A percentile compares a stretch with the other conserved stretches of the same genome.
Evolutionary conservation across 2,797 vertebrate genomes (phyloP).

Genomic region (Malurus leucopterus): DNA sequence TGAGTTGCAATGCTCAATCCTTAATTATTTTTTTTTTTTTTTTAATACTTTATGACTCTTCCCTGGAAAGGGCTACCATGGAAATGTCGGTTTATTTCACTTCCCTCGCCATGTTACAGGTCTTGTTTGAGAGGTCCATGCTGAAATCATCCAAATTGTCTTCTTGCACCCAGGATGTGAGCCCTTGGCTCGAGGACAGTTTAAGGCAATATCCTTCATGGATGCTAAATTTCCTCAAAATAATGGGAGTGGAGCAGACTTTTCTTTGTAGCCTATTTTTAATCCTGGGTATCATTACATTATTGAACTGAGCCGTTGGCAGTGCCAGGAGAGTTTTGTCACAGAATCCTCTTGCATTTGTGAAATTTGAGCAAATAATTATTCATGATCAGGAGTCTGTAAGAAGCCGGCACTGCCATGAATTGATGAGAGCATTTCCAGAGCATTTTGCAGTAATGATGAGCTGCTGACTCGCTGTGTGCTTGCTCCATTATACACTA

Average conservation of each 20-base stretch:
- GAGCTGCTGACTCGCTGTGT: slow-evolving; percentile 9
- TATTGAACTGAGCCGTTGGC: slow-evolving; percentile 57
- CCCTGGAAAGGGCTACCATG: not conserved
- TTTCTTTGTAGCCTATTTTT: slow-evolving; percentile 6
- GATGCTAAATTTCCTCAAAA: not conserved
- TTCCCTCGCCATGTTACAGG: not conserved
- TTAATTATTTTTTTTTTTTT: not conserved
- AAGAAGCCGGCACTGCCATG: slow-evolving; percentile 37
- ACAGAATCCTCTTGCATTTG: slow-evolving; percentile 50
- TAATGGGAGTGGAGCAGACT: slow-evolving; percentile 8
- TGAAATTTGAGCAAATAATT: slow-evolving; percentile 70
- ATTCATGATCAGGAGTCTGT: slow-evolving; percentile 44
- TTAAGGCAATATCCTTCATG: not conserved
- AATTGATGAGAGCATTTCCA: slow-evolving; percentile 49
- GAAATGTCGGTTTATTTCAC: not conserved
- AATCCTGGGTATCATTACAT: slow-evolving; percentile 57
- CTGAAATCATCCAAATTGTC: not conserved
- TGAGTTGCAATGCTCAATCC: not conserved
- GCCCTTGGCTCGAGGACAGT: not conserved
- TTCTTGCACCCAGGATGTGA: not conserved
- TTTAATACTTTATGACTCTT: not conserved
- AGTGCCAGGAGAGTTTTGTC: slow-evolving; percentile 61
- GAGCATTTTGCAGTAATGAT: slow-evolving; percentile 50
- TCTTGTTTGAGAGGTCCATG: not conserved
- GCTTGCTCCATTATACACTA: not conserved